These are phyloP conservation scores for Bos taurus DNA, from an alignment of 2,113 vertebrate species.

Conservation along the genomic window ARS-UCD2.0 NC_037346.1:56395001-56395500, in stretches of 20 bases:
- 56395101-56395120: not conserved
- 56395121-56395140: not conserved
- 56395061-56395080: not conserved
- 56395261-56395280: not conserved
- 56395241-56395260: not conserved
- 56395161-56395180: not conserved
- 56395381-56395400: not conserved
- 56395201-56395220: not conserved
- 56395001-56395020: not conserved
- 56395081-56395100: not conserved
- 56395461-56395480: not conserved
- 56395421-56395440: rapidly evolving
- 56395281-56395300: not conserved
- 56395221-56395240: not conserved
- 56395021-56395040: not conserved
- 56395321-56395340: not conserved
- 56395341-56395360: not conserved
- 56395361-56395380: not conserved
- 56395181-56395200: not conserved
- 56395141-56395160: not conserved
- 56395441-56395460: not conserved
- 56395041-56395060: not conserved
- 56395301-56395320: not conserved
- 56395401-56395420: not conserved
- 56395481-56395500: not conserved